Evolutionary conservation across 2,888 invertebrate genomes (phyloP), one percentile per base, ranked within the genome.

Genomic region (Elmis aenea): DNA sequence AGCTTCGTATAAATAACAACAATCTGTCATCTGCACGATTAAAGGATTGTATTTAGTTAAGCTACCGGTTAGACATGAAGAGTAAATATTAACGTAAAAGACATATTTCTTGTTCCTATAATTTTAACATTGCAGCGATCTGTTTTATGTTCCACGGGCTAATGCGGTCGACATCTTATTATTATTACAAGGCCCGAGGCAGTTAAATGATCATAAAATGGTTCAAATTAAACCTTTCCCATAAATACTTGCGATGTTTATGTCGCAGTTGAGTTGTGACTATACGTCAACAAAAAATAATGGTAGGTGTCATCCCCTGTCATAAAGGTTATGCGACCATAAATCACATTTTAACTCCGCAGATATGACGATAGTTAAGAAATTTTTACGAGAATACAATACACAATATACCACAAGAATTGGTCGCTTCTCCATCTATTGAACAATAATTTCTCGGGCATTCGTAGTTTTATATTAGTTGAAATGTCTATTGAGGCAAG

Each of bases 301-400:
- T 57, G 54, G 54, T 55, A 55, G 57, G 52, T 58, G 50, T 57
- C 55, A 54, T 38, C 38, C 51, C 47, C 52, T 57, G 57, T 60
- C 59, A 62, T 62, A 61, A 61, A 62, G 58, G 55, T 61, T 61
- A 62, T 59, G 50, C n/a, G 62, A 50, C 59, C 42, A 51, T 62
- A 62, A 61, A 62, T 62, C 60, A 59, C 54, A 53, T 57, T 57
- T 61, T 59, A 58, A 53, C 49, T 46, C 50, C 46, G 29, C n/a
- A n/a, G n/a, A n/a, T n/a, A n/a, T n/a, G n/a, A n/a, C n/a, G n/a
- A n/a, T n/a, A n/a, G n/a, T n/a, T n/a, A n/a, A n/a, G n/a, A n/a
- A n/a, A n/a, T n/a, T n/a, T n/a, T n/a, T n/a, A n/a, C n/a, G n/a
- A n/a, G n/a, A n/a, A n/a, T n/a, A n/a, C n/a, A n/a, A n/a, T n/a